Conservation (phyloP, 2,113 vertebrate species). For the Pomatostomus ruficeps region DNA sequence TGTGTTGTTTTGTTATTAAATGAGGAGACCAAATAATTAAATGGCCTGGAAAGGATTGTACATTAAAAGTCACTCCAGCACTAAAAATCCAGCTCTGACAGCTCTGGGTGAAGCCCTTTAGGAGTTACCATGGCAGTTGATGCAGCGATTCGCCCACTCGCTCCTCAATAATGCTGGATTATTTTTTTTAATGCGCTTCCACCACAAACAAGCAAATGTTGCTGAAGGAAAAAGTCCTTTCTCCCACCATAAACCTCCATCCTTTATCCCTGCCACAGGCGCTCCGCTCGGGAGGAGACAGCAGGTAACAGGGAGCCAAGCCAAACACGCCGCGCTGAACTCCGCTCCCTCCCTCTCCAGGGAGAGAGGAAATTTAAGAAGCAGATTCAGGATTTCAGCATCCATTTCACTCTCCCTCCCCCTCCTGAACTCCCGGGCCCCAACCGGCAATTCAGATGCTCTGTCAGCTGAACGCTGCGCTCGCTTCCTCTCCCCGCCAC, state of each 20-base stretch:
- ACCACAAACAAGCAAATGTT: conserved; percentile 42
- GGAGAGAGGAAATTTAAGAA: conserved; percentile 23
- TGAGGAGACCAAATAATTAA: conserved; percentile 13
- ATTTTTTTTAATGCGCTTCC: conserved; percentile 1
- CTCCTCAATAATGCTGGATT: conserved; percentile 29
- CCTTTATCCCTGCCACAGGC: neutral
- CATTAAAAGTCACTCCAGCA: conserved; percentile 25
- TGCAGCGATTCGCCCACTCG: conserved; percentile 45
- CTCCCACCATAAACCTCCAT: neutral
- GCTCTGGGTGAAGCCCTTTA: conserved; percentile 38
- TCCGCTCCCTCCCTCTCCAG: neutral
- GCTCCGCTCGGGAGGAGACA: neutral
- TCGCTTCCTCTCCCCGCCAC: neutral
- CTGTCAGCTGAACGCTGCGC: neutral
- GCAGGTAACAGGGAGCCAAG: neutral
- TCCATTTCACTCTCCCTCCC: conserved; percentile 17
- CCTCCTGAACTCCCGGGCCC: neutral
- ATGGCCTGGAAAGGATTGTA: conserved; percentile 11
- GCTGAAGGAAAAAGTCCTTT: neutral
- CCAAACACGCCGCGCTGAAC: neutral
- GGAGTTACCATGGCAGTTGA: conserved; percentile 61
- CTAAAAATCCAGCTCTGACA: conserved; percentile 29
- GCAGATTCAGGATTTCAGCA: conserved; percentile 2
- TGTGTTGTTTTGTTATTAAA: neutral
- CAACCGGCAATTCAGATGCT: neutral